A percentile compares a stretch with the other conserved stretches of the same genome.
phyloP scores from a whole-genome alignment of 1,140 invertebrate genomes.

The Pteromalus puparum region DNA sequence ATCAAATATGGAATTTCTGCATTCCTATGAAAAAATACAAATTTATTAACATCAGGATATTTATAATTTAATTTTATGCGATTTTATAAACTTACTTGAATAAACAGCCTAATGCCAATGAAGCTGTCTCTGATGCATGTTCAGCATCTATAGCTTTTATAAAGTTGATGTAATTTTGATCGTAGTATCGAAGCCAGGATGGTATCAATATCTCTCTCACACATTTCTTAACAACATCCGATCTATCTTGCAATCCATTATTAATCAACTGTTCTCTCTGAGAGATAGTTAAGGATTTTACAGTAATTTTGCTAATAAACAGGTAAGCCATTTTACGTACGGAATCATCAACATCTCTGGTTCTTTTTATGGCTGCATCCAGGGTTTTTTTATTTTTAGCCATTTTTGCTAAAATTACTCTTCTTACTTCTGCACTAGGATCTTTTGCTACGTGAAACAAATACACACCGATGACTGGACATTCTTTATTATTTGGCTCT shows the following conservation, averaged over 20 bases:
- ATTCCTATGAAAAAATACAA: constrained; percentile 52
- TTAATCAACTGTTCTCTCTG: constrained; percentile 81
- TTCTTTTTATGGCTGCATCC: constrained; percentile 79
- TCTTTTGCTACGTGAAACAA: constrained; percentile 86
- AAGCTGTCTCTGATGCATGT: constrained; percentile 62
- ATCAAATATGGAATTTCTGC: constrained; percentile 58
- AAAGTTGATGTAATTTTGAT: constrained; percentile 79
- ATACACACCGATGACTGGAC: constrained; percentile 87
- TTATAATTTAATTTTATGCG: constrained; percentile 20
- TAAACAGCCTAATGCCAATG: constrained; percentile 60
- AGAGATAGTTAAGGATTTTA: constrained; percentile 81
- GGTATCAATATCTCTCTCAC: constrained; percentile 77
- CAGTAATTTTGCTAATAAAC: constrained; percentile 82
- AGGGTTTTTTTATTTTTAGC: constrained; percentile 70
- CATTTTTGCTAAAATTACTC: constrained; percentile 68
- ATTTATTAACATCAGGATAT: background rate
- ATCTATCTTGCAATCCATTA: constrained; percentile 81
- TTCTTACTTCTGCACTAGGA: constrained; percentile 80
- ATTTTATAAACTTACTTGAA: constrained; percentile 61
- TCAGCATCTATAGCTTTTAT: constrained; percentile 79
- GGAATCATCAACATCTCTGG: constrained; percentile 84
- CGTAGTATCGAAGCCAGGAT: constrained; percentile 80
- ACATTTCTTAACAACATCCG: constrained; percentile 74
- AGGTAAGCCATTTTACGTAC: constrained; percentile 85
- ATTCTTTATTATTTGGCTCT: constrained; percentile 84